These are phyloP conservation scores for Gadopsis bispinosus DNA, from an alignment of 2,797 vertebrate species.

Conservation along the genomic window DNA sequence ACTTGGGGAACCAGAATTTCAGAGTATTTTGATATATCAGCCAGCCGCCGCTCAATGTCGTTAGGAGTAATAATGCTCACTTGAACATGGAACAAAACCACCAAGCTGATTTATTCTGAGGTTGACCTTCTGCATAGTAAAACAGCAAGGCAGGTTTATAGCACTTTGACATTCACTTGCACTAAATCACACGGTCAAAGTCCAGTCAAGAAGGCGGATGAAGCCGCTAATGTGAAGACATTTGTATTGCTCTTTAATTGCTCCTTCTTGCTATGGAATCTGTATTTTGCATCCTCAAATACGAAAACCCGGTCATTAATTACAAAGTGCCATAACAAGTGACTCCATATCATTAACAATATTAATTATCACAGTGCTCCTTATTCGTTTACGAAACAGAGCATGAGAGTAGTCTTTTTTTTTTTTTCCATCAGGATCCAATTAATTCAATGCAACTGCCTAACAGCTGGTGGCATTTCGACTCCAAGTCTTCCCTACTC, in stretches of 20 bases:
- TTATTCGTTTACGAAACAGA: slow-evolving; percentile 86
- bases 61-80: slow-evolving; percentile 84
- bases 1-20: slow-evolving; percentile 63
- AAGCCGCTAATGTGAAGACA: slow-evolving; percentile 47
- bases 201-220: slow-evolving; percentile 55
- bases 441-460: slow-evolving; percentile 88
- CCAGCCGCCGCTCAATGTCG: slow-evolving; percentile 70
- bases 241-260: slow-evolving; percentile 66
- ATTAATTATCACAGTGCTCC: slow-evolving; percentile 87
- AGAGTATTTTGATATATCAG: slow-evolving; percentile 73
- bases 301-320: slow-evolving; percentile 78
- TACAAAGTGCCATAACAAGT: slow-evolving; percentile 84
- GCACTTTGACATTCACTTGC: slow-evolving; percentile 68
- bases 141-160: slow-evolving; percentile 65
- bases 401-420: slow-evolving; percentile 78
- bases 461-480: slow-evolving; percentile 92
- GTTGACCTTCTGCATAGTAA: slow-evolving; percentile 72
- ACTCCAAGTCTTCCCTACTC: slow-evolving; percentile 89
- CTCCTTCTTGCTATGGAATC: slow-evolving; percentile 58
- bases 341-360: slow-evolving; percentile 85
- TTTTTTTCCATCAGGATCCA: slow-evolving; percentile 86
- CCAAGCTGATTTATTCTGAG: slow-evolving; percentile 71
- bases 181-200: slow-evolving; percentile 75
- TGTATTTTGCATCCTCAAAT: slow-evolving; percentile 66
- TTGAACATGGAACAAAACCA: slow-evolving; percentile 75